Conservation (phyloP, 1,140 invertebrate genomes). For the Hyphantria cunea region DNA sequence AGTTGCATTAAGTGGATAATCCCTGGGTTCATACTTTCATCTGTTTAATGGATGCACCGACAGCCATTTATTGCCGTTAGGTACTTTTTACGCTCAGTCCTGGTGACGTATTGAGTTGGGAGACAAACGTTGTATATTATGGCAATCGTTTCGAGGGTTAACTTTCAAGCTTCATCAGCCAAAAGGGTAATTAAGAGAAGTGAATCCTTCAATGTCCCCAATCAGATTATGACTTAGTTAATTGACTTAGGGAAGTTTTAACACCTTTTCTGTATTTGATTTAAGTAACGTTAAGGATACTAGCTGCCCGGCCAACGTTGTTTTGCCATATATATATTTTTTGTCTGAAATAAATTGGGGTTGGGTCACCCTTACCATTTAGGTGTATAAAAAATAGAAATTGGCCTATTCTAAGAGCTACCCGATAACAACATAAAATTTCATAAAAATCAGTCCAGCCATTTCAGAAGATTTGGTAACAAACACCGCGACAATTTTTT, state of each 20-base stretch:
- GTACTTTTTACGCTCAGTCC: conserved; percentile 61
- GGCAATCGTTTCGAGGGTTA: conserved; percentile 16
- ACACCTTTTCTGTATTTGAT: neutral
- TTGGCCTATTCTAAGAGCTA: too few relatives aligned
- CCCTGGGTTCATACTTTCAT: conserved; percentile 71
- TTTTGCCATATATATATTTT: too few relatives aligned
- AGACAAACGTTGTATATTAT: conserved; percentile 12
- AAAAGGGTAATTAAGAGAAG: conserved; percentile 3
- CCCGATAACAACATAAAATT: too few relatives aligned
- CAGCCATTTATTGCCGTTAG: conserved; percentile 66
- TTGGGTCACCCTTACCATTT: too few relatives aligned
- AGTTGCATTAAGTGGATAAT: conserved; percentile 71
- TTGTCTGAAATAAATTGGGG: too few relatives aligned
- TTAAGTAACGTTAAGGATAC: too few relatives aligned
- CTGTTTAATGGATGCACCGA: conserved; percentile 71
- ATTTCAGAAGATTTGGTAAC: too few relatives aligned
- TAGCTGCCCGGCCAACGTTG: too few relatives aligned
- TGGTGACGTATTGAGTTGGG: conserved; percentile 10
- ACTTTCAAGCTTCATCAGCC: conserved; percentile 1
- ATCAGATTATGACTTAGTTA: neutral
- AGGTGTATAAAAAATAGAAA: too few relatives aligned
- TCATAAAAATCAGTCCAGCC: too few relatives aligned
- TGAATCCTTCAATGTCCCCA: neutral
- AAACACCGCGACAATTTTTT: too few relatives aligned
- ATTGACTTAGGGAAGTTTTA: neutral